Evolutionary conservation across 2,797 vertebrate genomes (phyloP).

Genomic region (Aldrovandia affinis): DNA sequence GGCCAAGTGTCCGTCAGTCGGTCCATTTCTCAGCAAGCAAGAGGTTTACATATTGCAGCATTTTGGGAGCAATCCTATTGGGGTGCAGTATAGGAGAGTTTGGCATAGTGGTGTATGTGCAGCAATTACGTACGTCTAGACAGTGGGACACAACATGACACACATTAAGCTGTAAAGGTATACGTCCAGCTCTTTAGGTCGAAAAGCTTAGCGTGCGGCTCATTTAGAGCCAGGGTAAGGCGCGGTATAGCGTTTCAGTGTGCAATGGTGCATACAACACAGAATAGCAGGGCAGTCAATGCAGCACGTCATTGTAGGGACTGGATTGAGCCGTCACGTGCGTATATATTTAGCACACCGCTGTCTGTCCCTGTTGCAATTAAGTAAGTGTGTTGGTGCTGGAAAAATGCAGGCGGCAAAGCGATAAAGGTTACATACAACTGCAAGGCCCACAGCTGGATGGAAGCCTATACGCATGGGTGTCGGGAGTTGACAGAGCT

Average conservation of each 20-base stretch:
- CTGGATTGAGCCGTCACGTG: background rate
- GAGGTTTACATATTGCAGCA: background rate
- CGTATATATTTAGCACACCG: background rate
- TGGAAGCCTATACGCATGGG: background rate
- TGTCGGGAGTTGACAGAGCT: too few species aligned
- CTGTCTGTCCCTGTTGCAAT: background rate
- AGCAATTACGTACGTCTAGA: background rate
- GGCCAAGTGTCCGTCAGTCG: background rate
- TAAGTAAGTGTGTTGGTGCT: background rate
- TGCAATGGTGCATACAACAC: too few species aligned
- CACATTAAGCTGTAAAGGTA: background rate
- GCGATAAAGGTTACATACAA: background rate
- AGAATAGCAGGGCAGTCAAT: background rate
- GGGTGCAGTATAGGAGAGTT: background rate
- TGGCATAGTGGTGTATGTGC: background rate
- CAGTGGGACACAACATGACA: background rate
- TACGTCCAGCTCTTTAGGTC: background rate
- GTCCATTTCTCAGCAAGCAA: background rate
- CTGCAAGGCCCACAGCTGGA: background rate
- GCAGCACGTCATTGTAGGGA: background rate
- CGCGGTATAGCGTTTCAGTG: background rate
- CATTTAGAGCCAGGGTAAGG: background rate
- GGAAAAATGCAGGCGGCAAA: background rate
- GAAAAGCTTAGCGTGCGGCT: background rate
- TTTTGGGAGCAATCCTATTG: background rate